Conservation (phyloP, 2,797 vertebrate genomes). For the Darevskia mixta region DNA sequence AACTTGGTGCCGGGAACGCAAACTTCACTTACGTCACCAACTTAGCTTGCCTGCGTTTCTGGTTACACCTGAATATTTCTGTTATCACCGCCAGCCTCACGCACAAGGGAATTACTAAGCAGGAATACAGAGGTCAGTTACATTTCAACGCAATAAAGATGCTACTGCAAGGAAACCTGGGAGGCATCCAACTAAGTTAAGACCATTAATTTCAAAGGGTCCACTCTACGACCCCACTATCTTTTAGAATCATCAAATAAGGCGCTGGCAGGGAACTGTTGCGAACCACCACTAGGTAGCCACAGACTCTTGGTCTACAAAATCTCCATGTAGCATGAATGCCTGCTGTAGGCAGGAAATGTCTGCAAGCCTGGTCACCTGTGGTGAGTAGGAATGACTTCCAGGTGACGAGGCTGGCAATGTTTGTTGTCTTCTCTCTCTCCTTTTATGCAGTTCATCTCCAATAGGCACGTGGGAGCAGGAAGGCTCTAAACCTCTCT, state of each 20-base stretch:
- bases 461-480: background rate
- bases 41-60: background rate
- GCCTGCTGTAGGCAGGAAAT: background rate
- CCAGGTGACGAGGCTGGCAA: background rate
- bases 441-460: background rate
- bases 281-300: background rate
- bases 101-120: background rate
- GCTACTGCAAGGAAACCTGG: accelerated
- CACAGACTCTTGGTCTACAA: background rate
- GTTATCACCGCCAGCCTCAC: background rate
- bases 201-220: background rate
- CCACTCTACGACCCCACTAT: background rate
- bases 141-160: background rate
- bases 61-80: background rate
- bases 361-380: background rate
- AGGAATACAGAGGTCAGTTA: accelerated
- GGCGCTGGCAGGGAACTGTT: background rate
- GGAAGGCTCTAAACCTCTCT: background rate
- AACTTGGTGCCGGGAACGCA: background rate
- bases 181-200: too few species aligned
- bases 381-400: background rate
- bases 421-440: background rate
- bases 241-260: background rate
- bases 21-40: background rate
- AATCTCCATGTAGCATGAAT: background rate